phyloP scores from a whole-genome alignment of 2,113 vertebrate genomes.

The Poecile atricapillus region DNA sequence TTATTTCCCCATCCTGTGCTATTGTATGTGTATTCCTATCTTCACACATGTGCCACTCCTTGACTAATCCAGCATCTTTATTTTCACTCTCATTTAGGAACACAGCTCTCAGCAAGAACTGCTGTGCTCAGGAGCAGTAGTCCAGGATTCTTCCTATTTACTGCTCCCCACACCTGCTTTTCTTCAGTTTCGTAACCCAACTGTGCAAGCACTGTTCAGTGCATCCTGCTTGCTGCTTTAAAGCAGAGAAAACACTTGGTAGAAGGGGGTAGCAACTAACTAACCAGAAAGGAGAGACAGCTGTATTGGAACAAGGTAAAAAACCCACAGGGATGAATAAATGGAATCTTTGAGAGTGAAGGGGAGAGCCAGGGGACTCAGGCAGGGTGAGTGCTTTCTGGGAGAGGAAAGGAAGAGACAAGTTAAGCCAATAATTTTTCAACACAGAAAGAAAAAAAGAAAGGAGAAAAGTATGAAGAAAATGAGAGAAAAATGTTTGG shows the following conservation, averaged over 20 bases:
- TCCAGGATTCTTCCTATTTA: neutral
- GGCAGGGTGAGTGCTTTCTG: neutral
- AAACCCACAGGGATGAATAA: neutral
- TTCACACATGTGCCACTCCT: neutral
- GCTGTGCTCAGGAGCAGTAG: neutral
- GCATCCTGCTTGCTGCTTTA: neutral
- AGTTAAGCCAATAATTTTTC: neutral
- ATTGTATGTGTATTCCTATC: neutral
- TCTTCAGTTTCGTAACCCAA: constrained; percentile 3
- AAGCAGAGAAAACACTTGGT: neutral
- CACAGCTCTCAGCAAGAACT: neutral
- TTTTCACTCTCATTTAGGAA: neutral
- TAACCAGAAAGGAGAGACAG: neutral
- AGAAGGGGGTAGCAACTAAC: neutral
- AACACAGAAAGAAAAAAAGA: neutral
- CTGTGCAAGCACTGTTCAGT: neutral
- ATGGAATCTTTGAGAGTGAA: neutral
- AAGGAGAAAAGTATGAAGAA: neutral
- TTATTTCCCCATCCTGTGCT: neutral
- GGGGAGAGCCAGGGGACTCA: neutral
- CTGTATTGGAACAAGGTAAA: neutral
- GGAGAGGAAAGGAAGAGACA: neutral
- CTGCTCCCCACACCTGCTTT: neutral
- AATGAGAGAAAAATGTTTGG: neutral
- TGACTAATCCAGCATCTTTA: neutral